These are phyloP conservation scores for Lottia gigantea DNA, from an alignment of 2,888 invertebrate genomes.

Conservation along the genomic window DNA sequence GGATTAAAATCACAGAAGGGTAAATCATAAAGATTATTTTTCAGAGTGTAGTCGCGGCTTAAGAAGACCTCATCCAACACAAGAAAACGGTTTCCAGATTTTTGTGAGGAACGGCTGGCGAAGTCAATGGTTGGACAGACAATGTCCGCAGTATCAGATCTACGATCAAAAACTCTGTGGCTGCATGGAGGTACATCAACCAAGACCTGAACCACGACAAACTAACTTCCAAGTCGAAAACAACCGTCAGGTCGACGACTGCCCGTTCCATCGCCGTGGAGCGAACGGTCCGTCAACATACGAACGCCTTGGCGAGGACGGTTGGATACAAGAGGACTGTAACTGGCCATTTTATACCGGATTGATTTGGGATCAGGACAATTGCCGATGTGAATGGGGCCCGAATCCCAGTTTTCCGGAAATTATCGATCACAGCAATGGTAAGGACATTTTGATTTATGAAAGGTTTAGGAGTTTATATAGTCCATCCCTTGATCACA, in stretches of 20 bases:
- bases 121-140: slow-evolving; percentile 31
- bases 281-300: slow-evolving; percentile 16
- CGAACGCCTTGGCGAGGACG: slow-evolving; percentile 29
- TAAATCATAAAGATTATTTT: no score
- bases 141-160: slow-evolving; percentile 26
- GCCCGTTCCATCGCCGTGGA: background rate
- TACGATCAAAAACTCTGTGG: slow-evolving; percentile 27
- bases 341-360: slow-evolving; percentile 39
- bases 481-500: no score
- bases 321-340: slow-evolving; percentile 34
- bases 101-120: slow-evolving; percentile 26
- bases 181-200: slow-evolving; percentile 17
- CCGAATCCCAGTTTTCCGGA: slow-evolving; percentile 25
- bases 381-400: slow-evolving; percentile 45
- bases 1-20: no score
- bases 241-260: background rate
- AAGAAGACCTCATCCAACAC: slow-evolving; percentile 35
- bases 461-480: no score
- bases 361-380: slow-evolving; percentile 46
- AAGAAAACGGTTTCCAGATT: slow-evolving; percentile 34
- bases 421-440: background rate
- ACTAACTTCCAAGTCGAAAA: background rate
- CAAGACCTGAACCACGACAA: background rate
- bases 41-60: slow-evolving; percentile 35
- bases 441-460: background rate